Evolutionary conservation across 2,113 vertebrate species (phyloP).

Genomic region (Procavia capensis): DNA sequence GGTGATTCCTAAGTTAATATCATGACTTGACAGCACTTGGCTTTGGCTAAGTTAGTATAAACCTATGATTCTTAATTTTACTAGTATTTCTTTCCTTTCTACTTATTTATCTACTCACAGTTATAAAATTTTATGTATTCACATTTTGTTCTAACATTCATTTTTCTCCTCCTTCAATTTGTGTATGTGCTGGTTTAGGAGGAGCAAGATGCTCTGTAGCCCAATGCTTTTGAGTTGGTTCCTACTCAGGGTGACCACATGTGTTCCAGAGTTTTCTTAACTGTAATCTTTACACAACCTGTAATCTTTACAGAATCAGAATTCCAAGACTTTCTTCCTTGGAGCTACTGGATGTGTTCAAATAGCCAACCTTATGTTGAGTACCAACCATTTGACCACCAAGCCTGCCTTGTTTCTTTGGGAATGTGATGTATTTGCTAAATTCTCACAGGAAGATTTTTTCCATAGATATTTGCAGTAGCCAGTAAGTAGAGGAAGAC

Average conservation of each 20-base stretch:
- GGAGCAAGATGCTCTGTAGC: not conserved
- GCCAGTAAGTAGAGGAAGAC: not conserved
- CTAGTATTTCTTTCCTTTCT: not conserved
- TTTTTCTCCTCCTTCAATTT: conserved; percentile 9
- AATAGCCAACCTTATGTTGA: no score
- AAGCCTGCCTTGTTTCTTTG: not conserved
- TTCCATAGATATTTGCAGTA: not conserved
- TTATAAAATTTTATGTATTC: not conserved
- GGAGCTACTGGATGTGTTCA: no score
- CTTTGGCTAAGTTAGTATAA: no score
- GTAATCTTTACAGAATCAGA: no score
- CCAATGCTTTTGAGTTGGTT: no score
- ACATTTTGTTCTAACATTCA: not conserved
- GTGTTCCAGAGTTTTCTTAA: no score
- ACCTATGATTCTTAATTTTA: not conserved
- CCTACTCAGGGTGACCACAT: no score
- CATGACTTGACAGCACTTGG: no score
- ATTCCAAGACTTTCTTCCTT: no score
- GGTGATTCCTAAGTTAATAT: not conserved
- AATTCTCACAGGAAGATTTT: not conserved
- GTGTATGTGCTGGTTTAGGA: not conserved
- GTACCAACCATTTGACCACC: no score
- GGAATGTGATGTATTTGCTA: not conserved
- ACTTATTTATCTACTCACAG: not conserved
- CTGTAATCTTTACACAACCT: no score